Evolutionary conservation across 2,797 vertebrate genomes (phyloP).

Genomic region (Gambelia wislizenii): DNA sequence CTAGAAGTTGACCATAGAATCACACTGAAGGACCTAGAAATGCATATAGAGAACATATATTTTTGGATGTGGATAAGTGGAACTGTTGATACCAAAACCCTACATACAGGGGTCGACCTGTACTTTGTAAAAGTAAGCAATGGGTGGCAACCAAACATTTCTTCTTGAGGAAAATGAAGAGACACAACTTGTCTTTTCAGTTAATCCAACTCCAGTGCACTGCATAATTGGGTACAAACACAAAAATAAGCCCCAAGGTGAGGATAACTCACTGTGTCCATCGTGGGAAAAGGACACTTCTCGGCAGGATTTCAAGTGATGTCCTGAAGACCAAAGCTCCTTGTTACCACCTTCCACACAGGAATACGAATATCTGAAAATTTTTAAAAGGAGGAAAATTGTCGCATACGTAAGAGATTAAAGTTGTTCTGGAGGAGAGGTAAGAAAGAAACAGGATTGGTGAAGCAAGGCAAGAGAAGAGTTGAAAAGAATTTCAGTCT

Average conservation of each 20-base stretch:
- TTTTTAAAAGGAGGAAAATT: not conserved
- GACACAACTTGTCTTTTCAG: not conserved
- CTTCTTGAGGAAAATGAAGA: not conserved
- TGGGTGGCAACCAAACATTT: not conserved
- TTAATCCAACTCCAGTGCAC: not conserved
- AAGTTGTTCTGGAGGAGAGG: too few species aligned
- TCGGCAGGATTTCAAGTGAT: conserved; percentile 95
- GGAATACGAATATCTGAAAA: conserved; percentile 88
- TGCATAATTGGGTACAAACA: not conserved
- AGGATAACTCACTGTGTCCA: conserved; percentile 83
- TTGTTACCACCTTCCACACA: conserved; percentile 88
- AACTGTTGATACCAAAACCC: too few species aligned
- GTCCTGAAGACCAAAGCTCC: conserved; percentile 96
- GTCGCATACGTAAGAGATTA: not conserved
- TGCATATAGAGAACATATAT: too few species aligned
- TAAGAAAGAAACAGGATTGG: not conserved
- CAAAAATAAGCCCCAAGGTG: not conserved
- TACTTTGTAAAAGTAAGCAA: too few species aligned
- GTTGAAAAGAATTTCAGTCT: not conserved
- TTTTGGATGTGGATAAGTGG: too few species aligned
- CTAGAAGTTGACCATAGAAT: too few species aligned
- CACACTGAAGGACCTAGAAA: too few species aligned
- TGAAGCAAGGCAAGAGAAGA: not conserved
- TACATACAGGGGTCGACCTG: too few species aligned
- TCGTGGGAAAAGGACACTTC: conserved; percentile 89